phyloP scores from a whole-genome alignment of 2,797 vertebrate species.

The Lutjanus campechanus region DNA sequence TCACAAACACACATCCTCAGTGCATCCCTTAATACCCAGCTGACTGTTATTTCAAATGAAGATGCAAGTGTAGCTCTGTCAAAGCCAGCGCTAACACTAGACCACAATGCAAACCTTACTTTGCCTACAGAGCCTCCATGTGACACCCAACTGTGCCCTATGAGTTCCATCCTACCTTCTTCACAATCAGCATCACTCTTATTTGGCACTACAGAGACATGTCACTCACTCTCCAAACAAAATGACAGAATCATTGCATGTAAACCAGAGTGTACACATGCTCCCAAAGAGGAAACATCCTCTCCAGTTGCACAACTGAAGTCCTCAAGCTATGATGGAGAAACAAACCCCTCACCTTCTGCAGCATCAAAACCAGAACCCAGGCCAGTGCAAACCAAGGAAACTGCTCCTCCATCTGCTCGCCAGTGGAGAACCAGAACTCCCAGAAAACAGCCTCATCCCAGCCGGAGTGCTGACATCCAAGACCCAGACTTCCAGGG shows the following conservation, averaged over 20 bases:
- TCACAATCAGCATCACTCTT: constrained; percentile 4
- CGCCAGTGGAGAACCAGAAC: constrained; percentile 66
- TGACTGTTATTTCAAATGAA: constrained; percentile 36
- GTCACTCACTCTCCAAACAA: constrained; percentile 7
- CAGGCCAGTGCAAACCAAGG: constrained; percentile 11
- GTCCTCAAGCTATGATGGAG: not conserved
- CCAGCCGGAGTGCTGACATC: constrained; percentile 83
- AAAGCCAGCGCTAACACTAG: constrained; percentile 53
- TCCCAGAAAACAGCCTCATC: constrained; percentile 87
- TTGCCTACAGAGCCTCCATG: constrained; percentile 35
- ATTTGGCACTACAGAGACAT: not conserved
- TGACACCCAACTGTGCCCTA: constrained; percentile 26
- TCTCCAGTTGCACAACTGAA: not conserved
- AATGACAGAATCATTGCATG: constrained; percentile 5
- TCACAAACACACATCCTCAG: not conserved
- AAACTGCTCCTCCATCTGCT: not conserved
- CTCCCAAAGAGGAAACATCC: not conserved
- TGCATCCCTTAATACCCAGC: constrained; percentile 3
- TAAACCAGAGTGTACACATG: not conserved
- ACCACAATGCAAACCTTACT: constrained; percentile 73
- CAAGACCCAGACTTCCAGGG: constrained; percentile 88
- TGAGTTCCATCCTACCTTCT: not conserved
- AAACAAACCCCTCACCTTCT: not conserved
- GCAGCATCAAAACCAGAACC: constrained; percentile 27
- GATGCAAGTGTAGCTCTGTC: constrained; percentile 14